A percentile compares a stretch with the other conserved stretches of the same genome.
Evolutionary conservation across 2,113 vertebrate species (phyloP).

Genomic region (Oryzias javanicus): DNA sequence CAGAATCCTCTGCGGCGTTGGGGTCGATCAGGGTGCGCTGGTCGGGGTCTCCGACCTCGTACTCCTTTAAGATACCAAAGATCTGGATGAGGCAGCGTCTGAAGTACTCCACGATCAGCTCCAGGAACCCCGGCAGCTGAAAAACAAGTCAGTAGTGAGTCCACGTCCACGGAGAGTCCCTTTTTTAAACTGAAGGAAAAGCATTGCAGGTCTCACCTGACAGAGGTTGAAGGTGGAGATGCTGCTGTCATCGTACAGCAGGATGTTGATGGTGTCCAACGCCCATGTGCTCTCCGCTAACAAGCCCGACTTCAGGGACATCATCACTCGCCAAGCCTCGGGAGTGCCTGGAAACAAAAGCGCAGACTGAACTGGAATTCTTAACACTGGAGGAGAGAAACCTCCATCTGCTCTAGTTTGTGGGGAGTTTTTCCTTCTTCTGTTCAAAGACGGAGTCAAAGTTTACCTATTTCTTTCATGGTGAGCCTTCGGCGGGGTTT

Average conservation of each 20-base stretch:
- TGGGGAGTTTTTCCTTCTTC: not conserved
- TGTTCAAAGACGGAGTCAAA: not conserved
- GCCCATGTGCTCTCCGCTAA: slow-evolving; percentile 99
- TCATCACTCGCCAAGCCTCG: slow-evolving; percentile 99
- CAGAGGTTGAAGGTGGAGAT: slow-evolving; percentile 96
- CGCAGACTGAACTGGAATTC: not conserved
- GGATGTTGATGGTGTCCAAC: slow-evolving; percentile 98
- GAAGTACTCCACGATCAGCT: slow-evolving; percentile 97
- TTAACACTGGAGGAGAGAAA: not conserved
- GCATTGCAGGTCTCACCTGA: slow-evolving; percentile 79
- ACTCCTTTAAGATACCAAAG: slow-evolving; percentile 97
- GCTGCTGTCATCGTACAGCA: slow-evolving; percentile 96
- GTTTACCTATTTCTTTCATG: slow-evolving; percentile 92
- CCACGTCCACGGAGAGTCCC: no score
- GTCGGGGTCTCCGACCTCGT: slow-evolving; percentile 94
- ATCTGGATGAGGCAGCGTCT: slow-evolving; percentile 98
- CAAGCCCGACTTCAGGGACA: slow-evolving; percentile 97
- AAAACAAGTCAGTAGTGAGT: not conserved
- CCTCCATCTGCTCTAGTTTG: not conserved
- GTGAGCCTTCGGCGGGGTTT: slow-evolving; percentile 92
- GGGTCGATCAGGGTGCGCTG: slow-evolving; percentile 93
- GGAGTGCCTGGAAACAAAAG: slow-evolving; percentile 85
- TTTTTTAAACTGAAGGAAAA: not conserved
- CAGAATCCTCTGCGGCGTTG: slow-evolving; percentile 81
- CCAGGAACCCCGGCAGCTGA: slow-evolving; percentile 94